Percentiles rank a stretch among this genome's conserved stretches.
phyloP scores from a whole-genome alignment of 2,113 vertebrate genomes.

The Menura novaehollandiae region DNA sequence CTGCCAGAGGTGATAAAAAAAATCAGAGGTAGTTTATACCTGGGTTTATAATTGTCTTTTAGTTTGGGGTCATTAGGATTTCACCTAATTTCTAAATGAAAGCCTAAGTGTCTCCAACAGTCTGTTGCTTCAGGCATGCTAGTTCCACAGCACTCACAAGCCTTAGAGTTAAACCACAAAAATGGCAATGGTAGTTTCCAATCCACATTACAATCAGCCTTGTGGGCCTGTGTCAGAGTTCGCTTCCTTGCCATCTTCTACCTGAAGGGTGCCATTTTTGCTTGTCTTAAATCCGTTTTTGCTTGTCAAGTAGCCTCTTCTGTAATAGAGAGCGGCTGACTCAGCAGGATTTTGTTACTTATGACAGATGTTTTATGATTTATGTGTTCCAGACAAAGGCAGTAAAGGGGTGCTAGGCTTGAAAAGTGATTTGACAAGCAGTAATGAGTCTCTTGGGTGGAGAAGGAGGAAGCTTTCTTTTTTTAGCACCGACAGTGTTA shows the following conservation, averaged over 20 bases:
- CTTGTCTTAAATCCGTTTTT: neutral
- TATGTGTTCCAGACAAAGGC: neutral
- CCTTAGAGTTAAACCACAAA: neutral
- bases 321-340: neutral
- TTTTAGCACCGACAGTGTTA: neutral
- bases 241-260: neutral
- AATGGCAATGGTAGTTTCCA: neutral
- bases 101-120: neutral
- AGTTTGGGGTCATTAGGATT: neutral
- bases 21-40: neutral
- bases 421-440: neutral
- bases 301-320: neutral
- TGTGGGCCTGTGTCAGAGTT: neutral
- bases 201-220: neutral
- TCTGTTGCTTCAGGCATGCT: neutral
- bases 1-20: neutral
- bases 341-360: neutral
- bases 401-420: neutral
- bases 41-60: neutral
- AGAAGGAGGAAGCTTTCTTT: neutral
- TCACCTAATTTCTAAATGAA: neutral
- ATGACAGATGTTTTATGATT: neutral
- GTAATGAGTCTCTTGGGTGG: neutral
- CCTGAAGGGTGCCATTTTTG: neutral
- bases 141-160: accelerated